phyloP scores from a whole-genome alignment of 2,888 invertebrate species.

The Parelbella ahira region DNA sequence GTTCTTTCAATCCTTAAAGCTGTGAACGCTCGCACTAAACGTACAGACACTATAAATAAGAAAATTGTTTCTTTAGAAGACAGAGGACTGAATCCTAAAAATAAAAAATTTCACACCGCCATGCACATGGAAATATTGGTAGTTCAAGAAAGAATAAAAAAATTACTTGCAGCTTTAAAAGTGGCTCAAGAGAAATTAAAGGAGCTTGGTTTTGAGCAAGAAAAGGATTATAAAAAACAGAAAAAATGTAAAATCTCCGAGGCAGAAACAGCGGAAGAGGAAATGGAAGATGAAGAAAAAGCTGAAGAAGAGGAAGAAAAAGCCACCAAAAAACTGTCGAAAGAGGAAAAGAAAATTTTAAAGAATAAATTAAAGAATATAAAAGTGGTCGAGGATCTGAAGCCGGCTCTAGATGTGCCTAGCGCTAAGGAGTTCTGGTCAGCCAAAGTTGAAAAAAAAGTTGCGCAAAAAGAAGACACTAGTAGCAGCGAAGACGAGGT shows the following conservation, averaged over 20 bases:
- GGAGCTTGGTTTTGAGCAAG: constrained; percentile 35
- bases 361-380: constrained; percentile 31
- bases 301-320: constrained; percentile 23
- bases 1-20: constrained; percentile 47
- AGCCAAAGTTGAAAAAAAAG: constrained; percentile 32
- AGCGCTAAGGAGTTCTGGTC: constrained; percentile 68
- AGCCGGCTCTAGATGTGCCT: constrained; percentile 55
- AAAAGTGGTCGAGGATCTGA: constrained; percentile 44
- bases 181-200: constrained; percentile 44
- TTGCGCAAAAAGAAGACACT: constrained; percentile 42
- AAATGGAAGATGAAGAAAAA: constrained; percentile 25
- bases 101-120: constrained; percentile 59
- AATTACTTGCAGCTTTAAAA: constrained; percentile 44
- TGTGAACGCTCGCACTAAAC: constrained; percentile 44
- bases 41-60: constrained; percentile 42
- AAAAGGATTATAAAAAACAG: constrained; percentile 34
- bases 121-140: constrained; percentile 57
- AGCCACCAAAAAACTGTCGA: constrained; percentile 27
- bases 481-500: constrained; percentile 73
- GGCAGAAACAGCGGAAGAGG: neutral
- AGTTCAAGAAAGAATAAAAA: constrained; percentile 44
- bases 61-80: constrained; percentile 59
- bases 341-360: constrained; percentile 34
- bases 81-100: constrained; percentile 48
- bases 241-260: constrained; percentile 27